These are phyloP conservation scores for Perca schrenkii DNA, from an alignment of 2,113 vertebrate species.

Conservation along the genomic window DNA sequence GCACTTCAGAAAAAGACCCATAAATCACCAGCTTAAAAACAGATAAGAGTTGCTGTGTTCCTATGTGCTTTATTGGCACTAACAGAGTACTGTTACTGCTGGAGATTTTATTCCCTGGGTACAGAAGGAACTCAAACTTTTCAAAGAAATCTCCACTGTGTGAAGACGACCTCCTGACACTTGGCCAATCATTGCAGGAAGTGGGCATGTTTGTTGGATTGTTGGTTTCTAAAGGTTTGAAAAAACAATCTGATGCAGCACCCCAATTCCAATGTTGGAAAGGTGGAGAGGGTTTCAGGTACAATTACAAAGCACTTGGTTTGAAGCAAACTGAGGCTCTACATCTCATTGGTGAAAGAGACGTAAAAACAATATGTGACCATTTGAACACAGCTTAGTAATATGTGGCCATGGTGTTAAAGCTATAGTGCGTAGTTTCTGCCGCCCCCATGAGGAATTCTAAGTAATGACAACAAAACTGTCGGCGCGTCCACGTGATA, in stretches of 20 bases:
- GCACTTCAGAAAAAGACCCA: slow-evolving; percentile 18
- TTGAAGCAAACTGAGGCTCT: too few species aligned
- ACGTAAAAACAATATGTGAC: neutral
- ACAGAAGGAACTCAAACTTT: neutral
- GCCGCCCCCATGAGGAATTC: too few species aligned
- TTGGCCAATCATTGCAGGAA: neutral
- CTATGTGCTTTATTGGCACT: slow-evolving; percentile 20
- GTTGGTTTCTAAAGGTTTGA: too few species aligned
- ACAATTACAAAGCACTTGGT: neutral
- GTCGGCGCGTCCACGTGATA: too few species aligned
- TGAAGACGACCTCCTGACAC: too few species aligned
- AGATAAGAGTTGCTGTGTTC: neutral
- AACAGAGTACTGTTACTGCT: neutral
- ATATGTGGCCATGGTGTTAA: too few species aligned
- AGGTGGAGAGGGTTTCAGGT: neutral
- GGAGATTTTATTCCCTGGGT: neutral
- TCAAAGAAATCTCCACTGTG: too few species aligned
- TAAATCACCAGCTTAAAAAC: slow-evolving; percentile 58
- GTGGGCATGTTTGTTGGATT: neutral
- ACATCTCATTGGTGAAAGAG: too few species aligned
- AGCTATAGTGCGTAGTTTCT: too few species aligned
- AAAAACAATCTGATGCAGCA: too few species aligned
- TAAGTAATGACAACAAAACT: too few species aligned
- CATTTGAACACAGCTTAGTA: neutral
- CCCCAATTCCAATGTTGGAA: neutral